Evolutionary conservation across 2,888 invertebrate genomes (phyloP).

Genomic region (Serrognathus titanus): DNA sequence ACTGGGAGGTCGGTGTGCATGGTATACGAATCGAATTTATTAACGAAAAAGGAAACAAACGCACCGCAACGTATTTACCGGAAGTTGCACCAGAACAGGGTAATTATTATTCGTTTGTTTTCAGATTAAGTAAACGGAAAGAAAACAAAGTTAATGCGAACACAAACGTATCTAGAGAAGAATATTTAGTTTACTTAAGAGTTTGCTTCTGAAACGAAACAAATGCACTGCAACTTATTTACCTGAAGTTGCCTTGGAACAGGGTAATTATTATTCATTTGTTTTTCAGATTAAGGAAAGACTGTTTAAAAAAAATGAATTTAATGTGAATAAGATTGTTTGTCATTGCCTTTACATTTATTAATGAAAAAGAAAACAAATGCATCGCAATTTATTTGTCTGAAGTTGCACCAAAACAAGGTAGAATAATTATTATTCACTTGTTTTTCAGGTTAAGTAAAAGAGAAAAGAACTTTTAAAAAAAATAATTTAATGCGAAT

Average conservation of each 20-base stretch:
- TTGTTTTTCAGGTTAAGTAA: too few species aligned
- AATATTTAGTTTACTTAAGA: too few species aligned
- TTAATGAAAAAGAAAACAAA: constrained; percentile 88
- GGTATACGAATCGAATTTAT: constrained; percentile 97
- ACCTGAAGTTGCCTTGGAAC: constrained; percentile 96
- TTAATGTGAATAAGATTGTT: too few species aligned
- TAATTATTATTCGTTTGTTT: constrained; percentile 39
- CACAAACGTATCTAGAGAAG: too few species aligned
- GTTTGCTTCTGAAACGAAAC: constrained; percentile 71
- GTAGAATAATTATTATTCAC: constrained; percentile 15
- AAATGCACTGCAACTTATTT: constrained; percentile 97
- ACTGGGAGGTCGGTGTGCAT: constrained; percentile 96
- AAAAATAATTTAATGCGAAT: too few species aligned
- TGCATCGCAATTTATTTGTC: constrained; percentile 98
- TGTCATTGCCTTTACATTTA: constrained; percentile 83
- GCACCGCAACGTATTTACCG: constrained; percentile 97
- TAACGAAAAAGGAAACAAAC: constrained; percentile 88
- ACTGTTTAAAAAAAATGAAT: too few species aligned
- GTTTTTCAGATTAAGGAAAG: too few species aligned
- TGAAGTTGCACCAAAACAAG: constrained; percentile 95
- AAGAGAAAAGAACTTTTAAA: too few species aligned
- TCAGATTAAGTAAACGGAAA: too few species aligned
- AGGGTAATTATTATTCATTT: constrained; percentile 62
- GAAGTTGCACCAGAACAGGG: constrained; percentile 99
- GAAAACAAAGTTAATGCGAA: too few species aligned